Percentiles rank a stretch among this genome's conserved stretches.
phyloP scores from a whole-genome alignment of 1,140 invertebrate genomes.

The Bombus difficillimus region DNA sequence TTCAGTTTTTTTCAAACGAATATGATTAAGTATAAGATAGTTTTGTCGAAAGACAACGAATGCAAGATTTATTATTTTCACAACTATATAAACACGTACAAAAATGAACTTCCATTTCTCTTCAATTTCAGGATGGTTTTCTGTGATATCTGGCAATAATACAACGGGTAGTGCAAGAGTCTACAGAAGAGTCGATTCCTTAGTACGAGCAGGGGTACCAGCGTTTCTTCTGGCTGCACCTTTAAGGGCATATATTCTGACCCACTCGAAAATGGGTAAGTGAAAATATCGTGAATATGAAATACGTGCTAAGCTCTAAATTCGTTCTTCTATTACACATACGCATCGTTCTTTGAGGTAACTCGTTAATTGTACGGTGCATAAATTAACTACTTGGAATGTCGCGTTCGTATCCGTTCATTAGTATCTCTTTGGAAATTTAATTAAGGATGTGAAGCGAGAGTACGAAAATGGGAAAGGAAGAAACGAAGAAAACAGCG shows the following conservation, averaged over 20 bases:
- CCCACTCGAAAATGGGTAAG: slow-evolving; percentile 82
- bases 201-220: slow-evolving; percentile 80
- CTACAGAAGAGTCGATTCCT: slow-evolving; percentile 79
- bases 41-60: background rate
- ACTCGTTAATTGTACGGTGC: background rate
- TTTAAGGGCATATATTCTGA: slow-evolving; percentile 79
- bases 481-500: background rate
- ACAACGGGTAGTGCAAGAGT: slow-evolving; percentile 77
- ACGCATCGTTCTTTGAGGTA: background rate
- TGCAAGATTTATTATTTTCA: background rate
- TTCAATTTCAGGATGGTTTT: slow-evolving; percentile 82
- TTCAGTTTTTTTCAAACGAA: background rate
- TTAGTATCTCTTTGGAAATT: background rate
- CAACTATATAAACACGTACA: background rate
- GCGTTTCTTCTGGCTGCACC: slow-evolving; percentile 80
- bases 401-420: background rate
- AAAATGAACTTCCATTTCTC: background rate
- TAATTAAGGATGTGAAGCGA: background rate
- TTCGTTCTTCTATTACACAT: background rate
- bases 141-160: slow-evolving; percentile 81
- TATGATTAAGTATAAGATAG: background rate
- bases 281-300: slow-evolving; percentile 14
- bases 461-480: background rate
- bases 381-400: background rate
- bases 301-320: background rate